Base-by-base conservation (phyloP, 64 coral and sea anemone species). In the Catalaphyllia jardinei region DNA sequence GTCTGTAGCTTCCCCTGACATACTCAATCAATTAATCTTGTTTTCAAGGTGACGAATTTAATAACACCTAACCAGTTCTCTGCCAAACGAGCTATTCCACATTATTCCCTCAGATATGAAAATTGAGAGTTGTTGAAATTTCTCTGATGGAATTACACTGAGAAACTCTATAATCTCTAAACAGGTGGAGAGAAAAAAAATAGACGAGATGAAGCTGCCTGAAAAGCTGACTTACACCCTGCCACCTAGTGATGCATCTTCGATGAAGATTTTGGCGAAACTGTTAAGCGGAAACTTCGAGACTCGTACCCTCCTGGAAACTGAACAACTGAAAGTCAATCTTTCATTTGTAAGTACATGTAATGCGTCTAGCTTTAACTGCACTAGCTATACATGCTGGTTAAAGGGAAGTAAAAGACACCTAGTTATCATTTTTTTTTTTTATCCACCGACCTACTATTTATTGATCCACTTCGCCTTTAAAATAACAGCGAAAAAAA, bases 171-270 rank as follows among this genome's bases (percentile, higher is more conserved):
- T 13, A 75, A 25, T 55, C 8, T 57, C 4, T 42, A 19, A 5
- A 2, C 60, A 83, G 79, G 6, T 83, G 16, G 79, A 83, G 18
- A 83, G 60, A 20, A 62, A 3, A n/a, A 83, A 83, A 20, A 65
- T 83, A 0, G 79, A 83, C 8, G 60, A 83, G 60, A 65, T 83
- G 31, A 31, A 30, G 12, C 18, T 67, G 1, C 79, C 79, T 24
- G 79, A 83, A 22, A 83, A 83, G 35, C 4, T 83, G 0, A 50
- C 60, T 38, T 83, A 1, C 30, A 64, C 29, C 0, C 61, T 83
- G 8, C 79, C 79, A 39, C 2, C 0, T 11, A 18, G 79, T 19
- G 19, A 64, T 64, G 60, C 61, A 65, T 42, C 79, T 10, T 29
- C 25, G 8, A 63, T 83, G 61, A 31, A 67, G 22, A 19, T 65